Conservation (phyloP, 2,888 invertebrate genomes). For the Pollenia angustigena region DNA sequence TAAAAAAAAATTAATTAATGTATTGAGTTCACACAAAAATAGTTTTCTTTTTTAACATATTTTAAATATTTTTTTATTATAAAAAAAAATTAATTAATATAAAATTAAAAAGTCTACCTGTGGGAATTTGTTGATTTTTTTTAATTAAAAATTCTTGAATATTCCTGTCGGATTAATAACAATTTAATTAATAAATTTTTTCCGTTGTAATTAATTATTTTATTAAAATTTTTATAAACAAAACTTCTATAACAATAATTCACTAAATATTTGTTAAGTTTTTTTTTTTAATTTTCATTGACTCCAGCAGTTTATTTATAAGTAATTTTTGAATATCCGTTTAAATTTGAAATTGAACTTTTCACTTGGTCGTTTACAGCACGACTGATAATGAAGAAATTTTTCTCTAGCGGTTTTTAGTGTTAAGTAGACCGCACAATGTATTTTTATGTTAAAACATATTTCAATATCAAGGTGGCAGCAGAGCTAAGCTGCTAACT, state of each 20-base stretch:
- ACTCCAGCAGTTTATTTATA: neutral
- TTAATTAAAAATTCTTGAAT: conserved; percentile 20
- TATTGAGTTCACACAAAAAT: conserved; percentile 46
- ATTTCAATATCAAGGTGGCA: conserved; percentile 47
- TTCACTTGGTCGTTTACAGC: conserved; percentile 73
- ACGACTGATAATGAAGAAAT: conserved; percentile 80
- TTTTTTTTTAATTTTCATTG: conserved; percentile 10
- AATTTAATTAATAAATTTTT: conserved; percentile 4
- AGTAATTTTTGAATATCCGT: conserved; percentile 71
- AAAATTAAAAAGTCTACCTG: conserved; percentile 61
- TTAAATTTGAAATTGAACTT: conserved; percentile 78
- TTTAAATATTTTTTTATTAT: conserved; percentile 8
- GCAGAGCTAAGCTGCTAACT: conserved; percentile 32
- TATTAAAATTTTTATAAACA: neutral
- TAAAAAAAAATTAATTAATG: conserved; percentile 44
- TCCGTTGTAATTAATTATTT: neutral
- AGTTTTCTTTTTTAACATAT: neutral
- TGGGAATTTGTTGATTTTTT: conserved; percentile 3
- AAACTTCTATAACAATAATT: conserved; percentile 37
- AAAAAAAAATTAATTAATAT: neutral
- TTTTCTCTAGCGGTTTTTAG: conserved; percentile 82
- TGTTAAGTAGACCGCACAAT: conserved; percentile 74
- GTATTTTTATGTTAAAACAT: conserved; percentile 50
- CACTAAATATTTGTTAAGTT: conserved; percentile 26
- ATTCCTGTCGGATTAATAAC: conserved; percentile 39